phyloP scores from a whole-genome alignment of 2,888 invertebrate species.

The Bembecia ichneumoniformis region DNA sequence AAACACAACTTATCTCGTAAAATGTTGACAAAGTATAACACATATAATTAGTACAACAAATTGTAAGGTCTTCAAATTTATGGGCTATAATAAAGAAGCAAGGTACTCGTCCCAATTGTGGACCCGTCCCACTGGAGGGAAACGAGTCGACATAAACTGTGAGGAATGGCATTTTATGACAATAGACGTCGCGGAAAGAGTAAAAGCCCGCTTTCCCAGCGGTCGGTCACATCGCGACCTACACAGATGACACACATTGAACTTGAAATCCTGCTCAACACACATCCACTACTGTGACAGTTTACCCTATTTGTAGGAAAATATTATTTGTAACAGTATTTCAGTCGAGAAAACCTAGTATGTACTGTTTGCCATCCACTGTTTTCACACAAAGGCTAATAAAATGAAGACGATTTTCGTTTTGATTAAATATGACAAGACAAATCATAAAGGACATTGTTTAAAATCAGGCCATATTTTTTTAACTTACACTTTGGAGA shows the following conservation, averaged over 20 bases:
- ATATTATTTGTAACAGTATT: slow-evolving; percentile 4
- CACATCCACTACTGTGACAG: neutral
- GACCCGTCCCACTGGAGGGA: slow-evolving; percentile 15
- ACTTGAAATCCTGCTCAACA: slow-evolving; percentile 52
- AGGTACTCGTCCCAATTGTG: slow-evolving; percentile 12
- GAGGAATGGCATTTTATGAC: slow-evolving; percentile 19
- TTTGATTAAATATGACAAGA: no score
- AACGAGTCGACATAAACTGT: slow-evolving; percentile 11
- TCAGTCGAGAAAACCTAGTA: no score
- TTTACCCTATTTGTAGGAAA: slow-evolving; percentile 9
- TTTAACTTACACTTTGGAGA: no score
- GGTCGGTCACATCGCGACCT: slow-evolving; percentile 48
- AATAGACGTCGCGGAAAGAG: slow-evolving; percentile 36
- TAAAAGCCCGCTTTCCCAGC: slow-evolving; percentile 59
- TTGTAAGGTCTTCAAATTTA: no score
- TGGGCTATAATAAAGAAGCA: slow-evolving; percentile 2
- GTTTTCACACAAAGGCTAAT: no score
- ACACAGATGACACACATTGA: slow-evolving; percentile 55
- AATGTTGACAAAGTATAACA: no score
- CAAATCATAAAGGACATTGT: no score
- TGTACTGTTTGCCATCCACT: no score
- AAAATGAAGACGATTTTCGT: no score
- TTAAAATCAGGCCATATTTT: no score
- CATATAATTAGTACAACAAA: no score
- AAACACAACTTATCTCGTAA: no score